Evolutionary conservation across 2,888 invertebrate species (phyloP).

Genomic region (Coelinius sp.): DNA sequence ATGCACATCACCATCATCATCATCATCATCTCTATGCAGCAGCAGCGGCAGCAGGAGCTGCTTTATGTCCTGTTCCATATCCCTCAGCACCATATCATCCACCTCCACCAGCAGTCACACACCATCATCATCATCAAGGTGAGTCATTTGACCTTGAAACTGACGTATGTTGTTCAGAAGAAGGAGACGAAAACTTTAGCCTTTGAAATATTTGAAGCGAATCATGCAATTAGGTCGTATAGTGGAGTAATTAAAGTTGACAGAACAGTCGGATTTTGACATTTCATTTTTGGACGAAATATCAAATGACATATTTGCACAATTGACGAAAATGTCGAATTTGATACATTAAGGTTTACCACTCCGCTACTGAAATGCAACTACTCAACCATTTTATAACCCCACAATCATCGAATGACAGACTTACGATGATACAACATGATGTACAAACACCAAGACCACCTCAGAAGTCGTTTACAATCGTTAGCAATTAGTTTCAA

Average conservation of each 20-base stretch:
- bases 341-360: background rate
- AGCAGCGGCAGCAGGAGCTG: conserved; percentile 67
- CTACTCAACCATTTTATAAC: background rate
- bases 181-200: background rate
- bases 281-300: too few relatives aligned
- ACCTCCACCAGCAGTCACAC: conserved; percentile 61
- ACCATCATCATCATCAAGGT: conserved; percentile 61
- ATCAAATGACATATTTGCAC: too few relatives aligned
- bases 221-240: background rate
- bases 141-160: conserved; percentile 25
- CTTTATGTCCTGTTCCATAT: conserved; percentile 68
- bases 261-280: too few relatives aligned
- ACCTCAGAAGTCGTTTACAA: conserved; percentile 9
- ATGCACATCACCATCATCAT: conserved; percentile 69
- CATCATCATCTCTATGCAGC: conserved; percentile 70
- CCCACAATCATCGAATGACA: background rate
- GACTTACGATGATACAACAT: conserved; percentile 14
- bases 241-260: too few relatives aligned
- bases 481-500: conserved; percentile 29
- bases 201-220: conserved; percentile 1
- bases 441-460: conserved; percentile 1
- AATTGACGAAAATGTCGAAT: background rate
- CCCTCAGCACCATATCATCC: conserved; percentile 66
- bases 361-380: background rate
- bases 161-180: conserved; percentile 36